A percentile compares a stretch with the other conserved stretches of the same genome.
Evolutionary conservation across 2,797 vertebrate genomes (phyloP).

Genomic region (Fringilla coelebs): DNA sequence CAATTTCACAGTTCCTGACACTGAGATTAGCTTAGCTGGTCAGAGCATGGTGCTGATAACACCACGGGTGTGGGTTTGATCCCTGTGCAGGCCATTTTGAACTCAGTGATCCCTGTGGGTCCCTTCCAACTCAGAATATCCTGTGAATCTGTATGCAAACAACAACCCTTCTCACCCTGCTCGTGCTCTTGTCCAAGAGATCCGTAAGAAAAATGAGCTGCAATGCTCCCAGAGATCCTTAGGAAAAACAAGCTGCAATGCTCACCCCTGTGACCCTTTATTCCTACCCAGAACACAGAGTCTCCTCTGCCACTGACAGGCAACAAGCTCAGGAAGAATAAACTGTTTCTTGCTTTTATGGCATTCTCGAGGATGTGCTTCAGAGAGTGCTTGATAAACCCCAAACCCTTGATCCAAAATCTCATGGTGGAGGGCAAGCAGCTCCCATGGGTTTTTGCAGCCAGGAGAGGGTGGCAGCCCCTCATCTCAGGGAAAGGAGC

Average conservation of each 20-base stretch:
- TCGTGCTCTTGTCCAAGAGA: not conserved
- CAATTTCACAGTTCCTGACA: not conserved
- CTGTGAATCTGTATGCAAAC: not conserved
- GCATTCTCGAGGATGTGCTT: not conserved
- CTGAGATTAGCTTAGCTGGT: not conserved
- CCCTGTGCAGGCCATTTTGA: not conserved
- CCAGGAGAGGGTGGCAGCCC: rapidly evolving
- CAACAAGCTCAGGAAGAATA: not conserved
- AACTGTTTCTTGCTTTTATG: not conserved
- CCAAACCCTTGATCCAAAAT: not conserved
- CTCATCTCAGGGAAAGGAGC: not conserved
- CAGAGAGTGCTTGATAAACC: not conserved
- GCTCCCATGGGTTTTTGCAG: not conserved
- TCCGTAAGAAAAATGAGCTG: not conserved
- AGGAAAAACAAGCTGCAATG: not conserved
- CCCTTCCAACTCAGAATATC: not conserved
- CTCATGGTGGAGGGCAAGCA: rapidly evolving
- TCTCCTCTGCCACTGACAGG: not conserved
- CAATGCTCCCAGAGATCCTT: not conserved
- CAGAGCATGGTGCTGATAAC: not conserved
- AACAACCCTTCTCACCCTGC: not conserved
- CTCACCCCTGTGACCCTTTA: not conserved
- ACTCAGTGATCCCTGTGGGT: not conserved
- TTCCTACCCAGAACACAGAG: not conserved
- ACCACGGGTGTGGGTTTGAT: not conserved